A percentile compares a stretch with the other conserved stretches of the same genome.
Evolutionary conservation across 2,797 vertebrate genomes (phyloP).

Genomic region (Micropoecilia bifurca): DNA sequence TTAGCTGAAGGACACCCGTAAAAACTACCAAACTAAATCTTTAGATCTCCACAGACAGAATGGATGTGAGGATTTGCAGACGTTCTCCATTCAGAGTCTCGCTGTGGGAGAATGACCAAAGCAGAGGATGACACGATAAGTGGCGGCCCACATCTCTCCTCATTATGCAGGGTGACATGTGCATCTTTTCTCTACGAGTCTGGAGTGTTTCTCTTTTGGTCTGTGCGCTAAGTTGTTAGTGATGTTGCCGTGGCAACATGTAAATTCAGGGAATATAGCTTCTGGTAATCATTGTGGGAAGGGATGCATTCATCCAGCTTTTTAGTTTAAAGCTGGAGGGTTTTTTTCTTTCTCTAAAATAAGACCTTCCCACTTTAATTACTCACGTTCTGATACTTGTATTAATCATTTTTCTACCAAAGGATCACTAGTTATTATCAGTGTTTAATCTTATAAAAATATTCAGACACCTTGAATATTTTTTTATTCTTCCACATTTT

Average conservation of each 20-base stretch:
- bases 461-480: neutral
- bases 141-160: neutral
- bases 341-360: neutral
- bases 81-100: neutral
- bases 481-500: neutral
- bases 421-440: neutral
- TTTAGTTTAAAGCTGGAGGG: neutral
- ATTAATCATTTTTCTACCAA: neutral
- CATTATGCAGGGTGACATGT: neutral
- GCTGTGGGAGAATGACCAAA: neutral
- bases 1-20: neutral
- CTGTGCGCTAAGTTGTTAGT: no score
- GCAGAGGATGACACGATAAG: neutral
- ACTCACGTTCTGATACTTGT: neutral
- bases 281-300: neutral
- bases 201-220: neutral
- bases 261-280: neutral
- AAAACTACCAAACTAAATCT: neutral
- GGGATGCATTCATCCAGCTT: neutral
- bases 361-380: neutral
- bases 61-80: neutral
- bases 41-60: neutral
- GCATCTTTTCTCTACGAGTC: neutral
- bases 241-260: neutral
- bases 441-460: neutral